These are phyloP conservation scores for Eupithecia subfuscata DNA, from an alignment of 2,888 invertebrate genomes.

Conservation along the genomic window DNA sequence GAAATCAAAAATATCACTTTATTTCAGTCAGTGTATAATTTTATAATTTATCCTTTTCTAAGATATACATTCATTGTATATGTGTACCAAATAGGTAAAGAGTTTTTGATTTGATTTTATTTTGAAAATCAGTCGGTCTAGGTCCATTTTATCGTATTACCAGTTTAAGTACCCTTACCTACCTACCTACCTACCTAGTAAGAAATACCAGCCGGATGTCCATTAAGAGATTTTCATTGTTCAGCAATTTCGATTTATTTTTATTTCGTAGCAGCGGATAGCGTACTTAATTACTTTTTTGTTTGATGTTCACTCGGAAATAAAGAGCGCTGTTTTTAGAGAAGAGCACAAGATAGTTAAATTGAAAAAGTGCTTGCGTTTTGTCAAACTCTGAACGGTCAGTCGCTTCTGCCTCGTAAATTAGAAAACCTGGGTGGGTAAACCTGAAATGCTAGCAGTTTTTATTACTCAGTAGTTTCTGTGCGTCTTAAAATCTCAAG, in stretches of 20 bases:
- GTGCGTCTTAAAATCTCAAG: background rate
- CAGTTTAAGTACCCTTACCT: background rate
- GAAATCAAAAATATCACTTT: too few relatives aligned
- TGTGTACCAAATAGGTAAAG: too few relatives aligned
- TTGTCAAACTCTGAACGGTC: conserved; percentile 51
- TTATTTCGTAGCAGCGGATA: conserved; percentile 53
- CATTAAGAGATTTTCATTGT: conserved; percentile 57
- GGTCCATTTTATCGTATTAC: background rate
- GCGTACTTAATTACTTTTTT: conserved; percentile 71
- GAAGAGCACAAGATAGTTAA: conserved; percentile 48
- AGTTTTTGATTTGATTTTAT: too few relatives aligned
- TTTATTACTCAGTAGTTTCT: too few relatives aligned
- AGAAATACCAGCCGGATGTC: conserved; percentile 43
- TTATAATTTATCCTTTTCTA: too few relatives aligned
- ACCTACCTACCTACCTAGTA: background rate
- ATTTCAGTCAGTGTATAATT: too few relatives aligned
- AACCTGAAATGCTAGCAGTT: background rate
- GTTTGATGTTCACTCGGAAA: conserved; percentile 60
- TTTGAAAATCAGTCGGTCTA: background rate
- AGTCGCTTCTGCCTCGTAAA: conserved; percentile 5
- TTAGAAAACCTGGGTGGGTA: background rate
- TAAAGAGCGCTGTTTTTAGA: conserved; percentile 53
- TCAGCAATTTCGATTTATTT: conserved; percentile 64
- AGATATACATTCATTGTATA: too few relatives aligned
- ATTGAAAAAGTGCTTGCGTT: conserved; percentile 54